These are phyloP conservation scores for Leptopilina myrica DNA, from an alignment of 2,888 invertebrate genomes.

Conservation along the genomic window DNA sequence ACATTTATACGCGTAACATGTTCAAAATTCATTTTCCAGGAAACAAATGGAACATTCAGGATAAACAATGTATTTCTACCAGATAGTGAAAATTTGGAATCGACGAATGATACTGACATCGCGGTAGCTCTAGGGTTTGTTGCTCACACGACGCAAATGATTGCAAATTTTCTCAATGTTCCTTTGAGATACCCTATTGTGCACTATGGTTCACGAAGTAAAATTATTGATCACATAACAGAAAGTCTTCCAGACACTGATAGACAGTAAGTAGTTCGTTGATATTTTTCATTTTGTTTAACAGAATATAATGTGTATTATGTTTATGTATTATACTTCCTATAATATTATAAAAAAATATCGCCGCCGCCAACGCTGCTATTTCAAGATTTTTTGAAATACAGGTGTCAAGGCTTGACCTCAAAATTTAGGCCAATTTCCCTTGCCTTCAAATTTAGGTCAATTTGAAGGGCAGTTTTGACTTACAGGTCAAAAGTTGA, in stretches of 20 bases:
- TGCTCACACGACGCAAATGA: conserved; percentile 89
- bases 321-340: no score
- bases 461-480: no score
- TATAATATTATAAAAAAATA: no score
- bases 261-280: conserved; percentile 79
- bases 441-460: no score
- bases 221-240: conserved; percentile 88
- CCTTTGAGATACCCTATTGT: conserved; percentile 91
- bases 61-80: conserved; percentile 86
- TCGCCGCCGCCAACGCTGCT: no score
- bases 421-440: no score
- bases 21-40: conserved; percentile 63
- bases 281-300: conserved; percentile 41
- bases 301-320: no score
- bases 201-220: conserved; percentile 89
- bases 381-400: no score
- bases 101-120: conserved; percentile 82
- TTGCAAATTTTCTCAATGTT: conserved; percentile 89
- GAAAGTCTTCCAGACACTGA: conserved; percentile 83
- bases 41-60: conserved; percentile 78
- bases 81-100: conserved; percentile 80
- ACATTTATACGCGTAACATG: no score
- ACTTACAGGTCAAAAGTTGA: no score
- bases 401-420: no score
- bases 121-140: conserved; percentile 93